A percentile compares a stretch with the other conserved stretches of the same genome.
Conservation (phyloP, 2,113 vertebrate species). For the Collichthys lucidus region DNA sequence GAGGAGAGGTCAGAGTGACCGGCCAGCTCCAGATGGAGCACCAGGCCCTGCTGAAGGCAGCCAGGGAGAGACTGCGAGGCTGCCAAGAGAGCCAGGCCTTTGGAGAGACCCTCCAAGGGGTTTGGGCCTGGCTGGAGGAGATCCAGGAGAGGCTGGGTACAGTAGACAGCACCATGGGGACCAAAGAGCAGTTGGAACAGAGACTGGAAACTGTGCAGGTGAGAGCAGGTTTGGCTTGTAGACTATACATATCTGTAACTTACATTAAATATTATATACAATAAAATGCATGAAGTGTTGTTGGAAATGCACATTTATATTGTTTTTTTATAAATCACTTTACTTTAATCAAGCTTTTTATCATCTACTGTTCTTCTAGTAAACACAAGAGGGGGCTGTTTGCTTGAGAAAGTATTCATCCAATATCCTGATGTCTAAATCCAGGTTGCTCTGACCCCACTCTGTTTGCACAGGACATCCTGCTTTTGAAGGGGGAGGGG, state of each 20-base stretch:
- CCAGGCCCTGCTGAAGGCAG: slow-evolving; percentile 87
- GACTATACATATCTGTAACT: not conserved
- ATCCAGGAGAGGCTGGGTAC: slow-evolving; percentile 87
- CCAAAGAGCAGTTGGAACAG: slow-evolving; percentile 88
- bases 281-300: not conserved
- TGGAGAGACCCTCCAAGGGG: slow-evolving; percentile 89
- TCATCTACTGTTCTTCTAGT: slow-evolving; percentile 1
- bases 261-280: not conserved
- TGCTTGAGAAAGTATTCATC: slow-evolving; percentile 22
- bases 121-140: slow-evolving; percentile 92
- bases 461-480: slow-evolving; percentile 89
- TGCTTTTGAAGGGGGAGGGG: slow-evolving; percentile 96
- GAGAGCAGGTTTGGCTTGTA: not conserved
- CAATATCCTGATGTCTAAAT: not conserved
- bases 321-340: not conserved
- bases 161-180: slow-evolving; percentile 89
- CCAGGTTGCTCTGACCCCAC: not conserved
- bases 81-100: slow-evolving; percentile 93
- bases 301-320: not conserved
- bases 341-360: not conserved
- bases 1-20: slow-evolving; percentile 84
- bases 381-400: slow-evolving; percentile 72
- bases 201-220: slow-evolving; percentile 92
- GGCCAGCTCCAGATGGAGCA: slow-evolving; percentile 88
- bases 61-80: slow-evolving; percentile 87